These are phyloP conservation scores for Limnephilus marmoratus DNA, from an alignment of 2,888 invertebrate species.

Conservation along the genomic window DNA sequence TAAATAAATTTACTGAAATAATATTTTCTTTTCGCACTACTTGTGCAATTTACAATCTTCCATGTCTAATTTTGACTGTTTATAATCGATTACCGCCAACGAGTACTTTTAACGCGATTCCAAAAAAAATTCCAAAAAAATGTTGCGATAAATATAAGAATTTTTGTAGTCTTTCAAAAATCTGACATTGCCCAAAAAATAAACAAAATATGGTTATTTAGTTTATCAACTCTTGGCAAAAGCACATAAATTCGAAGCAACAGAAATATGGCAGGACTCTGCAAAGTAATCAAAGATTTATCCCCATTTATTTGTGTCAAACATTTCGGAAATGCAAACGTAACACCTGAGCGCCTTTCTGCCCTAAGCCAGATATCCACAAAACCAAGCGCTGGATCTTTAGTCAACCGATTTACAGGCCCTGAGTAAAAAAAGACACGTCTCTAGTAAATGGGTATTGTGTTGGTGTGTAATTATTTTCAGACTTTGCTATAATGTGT, in stretches of 20 bases:
- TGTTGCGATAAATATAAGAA: no score
- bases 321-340: conserved; percentile 56
- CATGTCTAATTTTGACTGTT: no score
- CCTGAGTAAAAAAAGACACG: not conserved
- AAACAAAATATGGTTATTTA: not conserved
- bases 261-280: conserved; percentile 36
- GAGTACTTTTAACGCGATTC: no score
- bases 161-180: no score
- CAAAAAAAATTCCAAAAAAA: no score
- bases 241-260: not conserved
- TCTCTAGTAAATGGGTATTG: not conserved
- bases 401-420: not conserved
- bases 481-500: not conserved
- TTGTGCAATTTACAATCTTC: not conserved
- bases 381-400: not conserved
- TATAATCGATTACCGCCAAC: no score
- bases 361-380: not conserved
- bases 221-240: not conserved
- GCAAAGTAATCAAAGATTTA: conserved; percentile 42
- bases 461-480: not conserved
- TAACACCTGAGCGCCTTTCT: conserved; percentile 59
- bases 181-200: not conserved
- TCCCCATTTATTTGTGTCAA: conserved; percentile 62
- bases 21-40: not conserved
- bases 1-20: not conserved